Evolutionary conservation across 2,888 invertebrate species (phyloP), one percentile per base, ranked within the genome.

Genomic region (Platycheirus albimanus): DNA sequence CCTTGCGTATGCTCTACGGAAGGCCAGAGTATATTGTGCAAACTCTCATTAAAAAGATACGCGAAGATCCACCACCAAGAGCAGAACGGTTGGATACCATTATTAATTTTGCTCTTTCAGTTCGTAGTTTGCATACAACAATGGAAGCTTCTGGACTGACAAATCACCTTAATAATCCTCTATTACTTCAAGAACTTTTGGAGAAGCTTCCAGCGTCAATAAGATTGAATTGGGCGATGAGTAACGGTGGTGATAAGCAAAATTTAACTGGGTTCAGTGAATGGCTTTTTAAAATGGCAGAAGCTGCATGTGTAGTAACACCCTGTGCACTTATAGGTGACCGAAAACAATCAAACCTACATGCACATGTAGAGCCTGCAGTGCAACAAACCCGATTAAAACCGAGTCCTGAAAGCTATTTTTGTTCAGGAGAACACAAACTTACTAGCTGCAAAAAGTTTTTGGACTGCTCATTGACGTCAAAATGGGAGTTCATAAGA

Each of bases 1-100:
- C 28, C n/a, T 13, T 51, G 3, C 51, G 13, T n/a, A 28, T 51
- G 36, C 15, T 51, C 2, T 51, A 51, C n/a, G 51, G 51, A 11
- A 1, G 13, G 7, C 51, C 30, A 4, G 28, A 28, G n/a, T 30
- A 15, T 15, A 51, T 51, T 28, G 30, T 30, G 11, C 15, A 5
- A 1, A 30, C 4, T 5, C 10, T 51, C 2, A 4, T 51, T 0
- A 30, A 15, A 7, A 51, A 51, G 30, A 51, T 51, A 19, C 3
- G 30, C 6, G 36, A 8, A 36, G 4, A 36, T 36, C 36, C 36
- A 36, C 10, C 10, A 8, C 36, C 36, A 36, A 36, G 11, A 11
- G 36, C 36, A 36, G 36, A 36, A 36, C 36, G 36, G 2, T 30
- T 51, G 30, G 51, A 51, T 2, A 51, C 28, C 6, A 4, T 51